These are phyloP conservation scores for Lapara coniferarum DNA, from an alignment of 2,888 invertebrate genomes.

Conservation along the genomic window DNA sequence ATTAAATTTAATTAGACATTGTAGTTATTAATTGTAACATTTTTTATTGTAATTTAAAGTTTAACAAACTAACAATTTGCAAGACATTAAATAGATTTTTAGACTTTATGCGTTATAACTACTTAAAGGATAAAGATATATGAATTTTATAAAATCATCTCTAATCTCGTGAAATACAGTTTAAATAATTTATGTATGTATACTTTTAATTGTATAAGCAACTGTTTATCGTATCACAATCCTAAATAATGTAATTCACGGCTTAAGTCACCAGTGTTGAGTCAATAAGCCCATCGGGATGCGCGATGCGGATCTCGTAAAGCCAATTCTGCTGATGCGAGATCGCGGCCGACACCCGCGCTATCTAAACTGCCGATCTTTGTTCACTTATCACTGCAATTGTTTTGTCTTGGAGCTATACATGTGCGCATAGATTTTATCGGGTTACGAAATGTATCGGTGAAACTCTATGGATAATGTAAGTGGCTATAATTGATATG, in stretches of 20 bases:
- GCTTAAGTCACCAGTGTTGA: slow-evolving; percentile 15
- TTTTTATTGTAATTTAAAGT: no score
- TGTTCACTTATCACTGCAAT: slow-evolving; percentile 27
- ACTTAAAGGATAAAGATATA: no score
- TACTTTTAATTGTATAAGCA: no score
- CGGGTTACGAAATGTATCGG: background rate
- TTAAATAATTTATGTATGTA: no score
- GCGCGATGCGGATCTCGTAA: slow-evolving; percentile 33
- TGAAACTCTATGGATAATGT: background rate
- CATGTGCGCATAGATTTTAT: background rate
- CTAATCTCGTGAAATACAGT: no score
- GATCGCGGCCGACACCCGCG: slow-evolving; percentile 48
- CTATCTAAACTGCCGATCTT: slow-evolving; percentile 49
- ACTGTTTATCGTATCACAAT: background rate
- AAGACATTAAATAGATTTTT: no score
- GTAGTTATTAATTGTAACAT: no score
- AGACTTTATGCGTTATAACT: no score
- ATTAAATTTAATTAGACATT: no score
- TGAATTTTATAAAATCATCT: no score
- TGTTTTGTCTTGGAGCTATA: slow-evolving; percentile 32
- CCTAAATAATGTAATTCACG: background rate
- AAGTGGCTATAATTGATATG: no score
- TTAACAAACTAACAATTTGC: no score
- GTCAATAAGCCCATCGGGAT: slow-evolving; percentile 36
- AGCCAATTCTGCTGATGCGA: slow-evolving; percentile 40